Base-by-base conservation (phyloP, 2,888 invertebrate genomes). In the Labia minor region DNA sequence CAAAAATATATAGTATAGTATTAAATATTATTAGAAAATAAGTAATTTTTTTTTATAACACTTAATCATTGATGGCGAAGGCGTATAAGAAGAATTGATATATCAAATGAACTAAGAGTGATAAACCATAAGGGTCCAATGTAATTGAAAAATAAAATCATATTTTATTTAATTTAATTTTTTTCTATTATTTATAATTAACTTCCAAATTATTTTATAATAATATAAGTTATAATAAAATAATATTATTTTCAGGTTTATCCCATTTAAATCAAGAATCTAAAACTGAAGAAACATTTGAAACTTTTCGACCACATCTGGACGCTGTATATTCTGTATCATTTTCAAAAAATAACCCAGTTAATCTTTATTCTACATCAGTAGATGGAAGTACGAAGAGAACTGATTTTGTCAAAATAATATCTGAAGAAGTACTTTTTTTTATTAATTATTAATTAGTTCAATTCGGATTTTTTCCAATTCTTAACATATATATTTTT, bases 351-450 rank as follows among this genome's bases (percentile, higher is more conserved):
- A 67, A 69, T 20, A 70, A 74, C 66, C 72, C 73, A 3, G 68
- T 72, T 1, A 72, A 73, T 61, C 66, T 74, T 18, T 72, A 69
- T 67, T 70, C 73, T 1, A 73, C 73, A 11, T 76, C 78, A 62
- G 78, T 78, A 70, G 80, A 80, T 72, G 78, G 79, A 0, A 75
- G 76, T 1, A 70, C 78, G 3, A 72, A 78, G 37, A 72, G 75
- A 68, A 74, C 76, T 33, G 76, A 79, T 72, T 68, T 79, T 63
- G 72, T 75, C 37, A 75, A 72, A 49, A 72, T 72, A 11, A 68
- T 74, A 1, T 78, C 78, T 73, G 73, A 75, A 64, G 74, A 75
- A 72, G 78, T 78, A 67, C 26, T 64, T 6, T 64, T 26, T 16
- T 26, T 64, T 6, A n/a, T 18, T 16, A 33, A 21, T 21, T 19